These are phyloP conservation scores for Cheumatopsyche charites DNA, from an alignment of 1,140 invertebrate genomes.

Conservation along the genomic window DNA sequence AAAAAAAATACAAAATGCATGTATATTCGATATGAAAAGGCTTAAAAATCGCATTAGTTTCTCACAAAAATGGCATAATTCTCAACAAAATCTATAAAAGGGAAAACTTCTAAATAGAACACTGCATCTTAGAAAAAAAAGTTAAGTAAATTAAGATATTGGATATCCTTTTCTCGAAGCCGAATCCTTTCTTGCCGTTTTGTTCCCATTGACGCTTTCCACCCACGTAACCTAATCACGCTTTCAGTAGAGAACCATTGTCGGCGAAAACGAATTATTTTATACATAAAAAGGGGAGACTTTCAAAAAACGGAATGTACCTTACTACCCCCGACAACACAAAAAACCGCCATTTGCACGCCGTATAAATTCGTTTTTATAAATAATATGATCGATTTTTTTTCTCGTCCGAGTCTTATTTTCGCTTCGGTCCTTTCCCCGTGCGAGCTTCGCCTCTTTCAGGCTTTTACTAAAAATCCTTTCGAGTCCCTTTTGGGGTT, in stretches of 20 bases:
- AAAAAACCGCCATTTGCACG: too few relatives aligned
- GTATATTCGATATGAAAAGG: too few relatives aligned
- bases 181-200: slow-evolving; percentile 46
- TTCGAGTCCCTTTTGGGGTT: not conserved
- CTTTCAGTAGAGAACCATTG: slow-evolving; percentile 45
- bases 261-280: slow-evolving; percentile 44
- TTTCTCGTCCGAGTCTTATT: not conserved
- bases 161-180: slow-evolving; percentile 45
- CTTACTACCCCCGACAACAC: too few relatives aligned
- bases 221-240: slow-evolving; percentile 47
- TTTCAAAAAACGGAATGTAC: not conserved
- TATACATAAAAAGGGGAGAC: too few relatives aligned
- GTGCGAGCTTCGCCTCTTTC: not conserved
- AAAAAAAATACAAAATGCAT: too few relatives aligned
- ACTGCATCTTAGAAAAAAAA: slow-evolving; percentile 41
- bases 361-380: too few relatives aligned
- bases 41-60: too few relatives aligned
- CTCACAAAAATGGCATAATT: too few relatives aligned
- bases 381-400: not conserved
- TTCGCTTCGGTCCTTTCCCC: too few relatives aligned
- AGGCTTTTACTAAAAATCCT: not conserved
- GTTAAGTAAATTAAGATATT: slow-evolving; percentile 49
- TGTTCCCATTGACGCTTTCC: slow-evolving; percentile 33
- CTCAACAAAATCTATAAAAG: not conserved
- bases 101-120: slow-evolving; percentile 8